Evolutionary conservation across 2,113 vertebrate genomes (phyloP).

Genomic region (Notechis scutatus): DNA sequence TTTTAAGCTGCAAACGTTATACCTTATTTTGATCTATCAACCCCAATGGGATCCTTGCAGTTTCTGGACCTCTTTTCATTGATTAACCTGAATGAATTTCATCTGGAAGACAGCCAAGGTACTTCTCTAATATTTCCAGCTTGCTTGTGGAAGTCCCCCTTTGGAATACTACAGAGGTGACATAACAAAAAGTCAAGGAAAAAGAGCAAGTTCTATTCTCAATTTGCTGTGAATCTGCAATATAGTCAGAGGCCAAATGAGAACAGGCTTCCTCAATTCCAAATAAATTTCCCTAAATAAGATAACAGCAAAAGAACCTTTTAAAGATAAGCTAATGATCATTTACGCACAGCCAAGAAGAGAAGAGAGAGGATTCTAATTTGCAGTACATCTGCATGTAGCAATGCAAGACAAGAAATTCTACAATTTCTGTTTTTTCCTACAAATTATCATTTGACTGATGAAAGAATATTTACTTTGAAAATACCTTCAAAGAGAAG

Average conservation of each 20-base stretch:
- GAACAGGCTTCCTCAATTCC: neutral
- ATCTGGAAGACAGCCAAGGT: neutral
- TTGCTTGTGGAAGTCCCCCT: constrained; percentile 13
- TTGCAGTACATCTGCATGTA: neutral
- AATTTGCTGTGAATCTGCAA: neutral
- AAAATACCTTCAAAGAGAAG: neutral
- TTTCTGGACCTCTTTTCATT: constrained; percentile 16
- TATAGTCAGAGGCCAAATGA: neutral
- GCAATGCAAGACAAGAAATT: neutral
- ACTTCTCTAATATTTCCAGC: constrained; percentile 5
- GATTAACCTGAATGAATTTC: constrained; percentile 23
- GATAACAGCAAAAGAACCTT: neutral
- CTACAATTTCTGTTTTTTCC: neutral
- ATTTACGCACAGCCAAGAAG: neutral
- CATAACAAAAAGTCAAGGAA: neutral
- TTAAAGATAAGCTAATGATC: neutral
- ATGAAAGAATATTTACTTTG: neutral
- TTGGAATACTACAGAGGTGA: neutral
- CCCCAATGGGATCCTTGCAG: neutral
- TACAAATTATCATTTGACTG: neutral
- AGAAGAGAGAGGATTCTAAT: neutral
- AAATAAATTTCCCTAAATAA: neutral
- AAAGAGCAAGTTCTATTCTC: neutral
- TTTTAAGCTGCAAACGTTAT: neutral
- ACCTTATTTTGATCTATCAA: constrained; percentile 10